These are phyloP conservation scores for Spheniscus mendiculus DNA, from an alignment of 2,113 vertebrate species.

Conservation along the genomic window DNA sequence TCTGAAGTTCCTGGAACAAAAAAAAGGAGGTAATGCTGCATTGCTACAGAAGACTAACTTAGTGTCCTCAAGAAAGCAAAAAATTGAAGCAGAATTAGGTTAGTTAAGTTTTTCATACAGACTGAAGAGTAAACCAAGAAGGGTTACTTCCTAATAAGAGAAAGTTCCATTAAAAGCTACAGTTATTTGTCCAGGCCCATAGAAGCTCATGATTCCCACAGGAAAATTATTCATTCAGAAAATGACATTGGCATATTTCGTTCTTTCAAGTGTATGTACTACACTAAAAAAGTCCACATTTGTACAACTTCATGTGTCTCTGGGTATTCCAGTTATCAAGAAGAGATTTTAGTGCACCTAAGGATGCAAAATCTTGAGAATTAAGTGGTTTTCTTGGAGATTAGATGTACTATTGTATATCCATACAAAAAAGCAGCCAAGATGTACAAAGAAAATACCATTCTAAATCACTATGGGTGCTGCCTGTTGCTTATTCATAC, in stretches of 20 bases:
- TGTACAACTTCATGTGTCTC: background rate
- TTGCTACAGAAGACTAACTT: constrained; percentile 17
- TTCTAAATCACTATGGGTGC: background rate
- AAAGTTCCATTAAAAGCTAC: constrained; percentile 51
- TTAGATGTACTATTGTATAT: background rate
- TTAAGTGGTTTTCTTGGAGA: background rate
- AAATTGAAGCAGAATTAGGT: constrained; percentile 58
- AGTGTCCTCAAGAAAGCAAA: constrained; percentile 38
- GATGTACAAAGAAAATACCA: background rate
- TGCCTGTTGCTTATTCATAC: background rate
- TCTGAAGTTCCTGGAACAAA: constrained; percentile 53
- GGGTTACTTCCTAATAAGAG: constrained; percentile 33
- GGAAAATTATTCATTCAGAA: constrained; percentile 59
- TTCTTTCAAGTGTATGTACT: constrained; percentile 24
- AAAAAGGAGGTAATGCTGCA: constrained; percentile 19
- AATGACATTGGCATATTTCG: constrained; percentile 41
- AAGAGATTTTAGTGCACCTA: background rate
- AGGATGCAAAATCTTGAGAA: background rate
- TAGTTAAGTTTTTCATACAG: constrained; percentile 51
- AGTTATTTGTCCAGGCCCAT: constrained; percentile 56
- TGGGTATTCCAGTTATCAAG: background rate
- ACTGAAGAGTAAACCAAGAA: constrained; percentile 63
- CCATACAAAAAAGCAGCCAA: background rate
- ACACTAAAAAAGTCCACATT: background rate
- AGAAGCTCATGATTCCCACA: constrained; percentile 58